Conservation (phyloP, 2,888 invertebrate genomes). For the Acanthosepion lycidas region DNA sequence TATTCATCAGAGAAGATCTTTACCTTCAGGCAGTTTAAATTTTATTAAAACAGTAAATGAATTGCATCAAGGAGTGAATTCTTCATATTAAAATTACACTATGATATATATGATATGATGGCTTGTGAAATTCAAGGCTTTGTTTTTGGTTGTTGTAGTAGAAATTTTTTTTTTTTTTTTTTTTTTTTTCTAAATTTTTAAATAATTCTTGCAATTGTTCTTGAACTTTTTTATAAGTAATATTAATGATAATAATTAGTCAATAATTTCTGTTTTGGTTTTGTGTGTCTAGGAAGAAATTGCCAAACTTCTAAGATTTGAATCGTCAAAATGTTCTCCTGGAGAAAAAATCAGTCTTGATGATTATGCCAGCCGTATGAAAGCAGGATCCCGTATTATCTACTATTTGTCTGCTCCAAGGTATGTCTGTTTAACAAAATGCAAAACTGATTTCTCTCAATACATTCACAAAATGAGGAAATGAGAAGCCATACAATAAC, state of each 20-base stretch:
- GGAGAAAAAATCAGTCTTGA: constrained; percentile 83
- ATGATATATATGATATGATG: neutral
- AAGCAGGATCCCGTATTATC: constrained; percentile 87
- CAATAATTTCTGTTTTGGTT: neutral
- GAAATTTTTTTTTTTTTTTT: too few species aligned
- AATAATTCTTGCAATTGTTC: too few species aligned
- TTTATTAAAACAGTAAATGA: too few species aligned
- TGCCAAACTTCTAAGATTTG: constrained; percentile 90
- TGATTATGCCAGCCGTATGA: constrained; percentile 86
- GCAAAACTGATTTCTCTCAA: neutral
- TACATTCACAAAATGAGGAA: too few species aligned
- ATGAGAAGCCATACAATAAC: too few species aligned
- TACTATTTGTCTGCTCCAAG: constrained; percentile 95
- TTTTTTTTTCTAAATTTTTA: too few species aligned
- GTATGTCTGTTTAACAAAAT: constrained; percentile 75
- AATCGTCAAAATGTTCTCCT: constrained; percentile 85
- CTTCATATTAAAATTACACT: neutral
- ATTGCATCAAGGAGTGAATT: too few species aligned
- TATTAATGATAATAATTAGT: too few species aligned
- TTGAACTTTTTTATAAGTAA: too few species aligned
- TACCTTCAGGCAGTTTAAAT: too few species aligned
- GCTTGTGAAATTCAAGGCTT: neutral
- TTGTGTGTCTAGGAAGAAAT: constrained; percentile 84
- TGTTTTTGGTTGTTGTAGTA: neutral
- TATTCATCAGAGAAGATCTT: too few species aligned